Evolutionary conservation across 2,113 vertebrate species (phyloP).

Genomic region (Proteles cristata): DNA sequence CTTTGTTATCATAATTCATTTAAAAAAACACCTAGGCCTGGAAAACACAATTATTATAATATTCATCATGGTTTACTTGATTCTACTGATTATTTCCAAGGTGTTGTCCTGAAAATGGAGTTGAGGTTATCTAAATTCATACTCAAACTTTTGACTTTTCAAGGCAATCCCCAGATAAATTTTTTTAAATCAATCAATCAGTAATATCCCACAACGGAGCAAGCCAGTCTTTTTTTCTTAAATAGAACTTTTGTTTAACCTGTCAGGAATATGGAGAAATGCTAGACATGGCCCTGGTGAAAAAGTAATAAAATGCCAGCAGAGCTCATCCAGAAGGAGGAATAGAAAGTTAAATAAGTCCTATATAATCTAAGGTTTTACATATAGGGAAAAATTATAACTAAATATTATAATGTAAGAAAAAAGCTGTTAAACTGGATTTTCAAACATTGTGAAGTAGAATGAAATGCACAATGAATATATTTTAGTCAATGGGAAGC

Average conservation of each 20-base stretch:
- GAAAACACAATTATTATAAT: not conserved
- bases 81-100: not conserved
- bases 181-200: not conserved
- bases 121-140: not conserved
- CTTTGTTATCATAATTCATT: constrained; percentile 20
- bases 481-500: not conserved
- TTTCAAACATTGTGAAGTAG: not conserved
- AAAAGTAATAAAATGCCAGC: not conserved
- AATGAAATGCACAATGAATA: not conserved
- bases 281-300: not conserved
- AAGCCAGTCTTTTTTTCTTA: not conserved
- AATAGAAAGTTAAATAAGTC: constrained; percentile 6
- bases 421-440: not conserved
- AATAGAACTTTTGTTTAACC: not conserved
- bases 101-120: not conserved
- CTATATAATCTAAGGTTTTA: not conserved
- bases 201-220: not conserved
- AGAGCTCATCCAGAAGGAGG: not conserved
- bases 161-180: not conserved
- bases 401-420: not conserved
- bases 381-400: not conserved
- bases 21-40: not conserved
- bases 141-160: not conserved
- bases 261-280: not conserved
- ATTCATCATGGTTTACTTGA: constrained; percentile 1